Conservation (phyloP, 2,888 invertebrate genomes). For the Tachystola acroxantha region DNA sequence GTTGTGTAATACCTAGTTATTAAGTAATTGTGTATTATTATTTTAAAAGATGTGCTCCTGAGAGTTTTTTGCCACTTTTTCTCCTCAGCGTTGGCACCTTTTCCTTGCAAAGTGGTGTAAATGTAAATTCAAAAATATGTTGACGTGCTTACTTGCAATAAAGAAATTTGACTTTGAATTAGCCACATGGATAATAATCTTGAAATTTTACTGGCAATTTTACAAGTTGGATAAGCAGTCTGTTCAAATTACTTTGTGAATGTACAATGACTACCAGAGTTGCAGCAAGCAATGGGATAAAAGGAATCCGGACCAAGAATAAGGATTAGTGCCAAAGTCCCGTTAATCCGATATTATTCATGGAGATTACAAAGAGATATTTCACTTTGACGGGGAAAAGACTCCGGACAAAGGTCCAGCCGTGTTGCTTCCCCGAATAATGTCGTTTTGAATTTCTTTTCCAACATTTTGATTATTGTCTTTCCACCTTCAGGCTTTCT, state of each 20-base stretch:
- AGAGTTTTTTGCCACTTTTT: no score
- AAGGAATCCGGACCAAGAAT: slow-evolving; percentile 45
- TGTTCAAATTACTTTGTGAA: neutral
- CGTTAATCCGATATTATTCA: slow-evolving; percentile 63
- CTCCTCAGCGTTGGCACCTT: no score
- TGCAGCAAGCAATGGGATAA: slow-evolving; percentile 37
- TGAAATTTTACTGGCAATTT: no score
- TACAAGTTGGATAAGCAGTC: no score
- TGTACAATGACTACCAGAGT: slow-evolving; percentile 16
- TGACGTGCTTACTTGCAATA: no score
- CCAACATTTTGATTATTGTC: neutral
- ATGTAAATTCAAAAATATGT: no score
- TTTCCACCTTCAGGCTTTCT: neutral
- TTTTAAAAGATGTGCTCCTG: no score
- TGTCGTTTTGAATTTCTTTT: slow-evolving; percentile 1
- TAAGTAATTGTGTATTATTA: no score
- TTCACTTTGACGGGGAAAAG: slow-evolving; percentile 50
- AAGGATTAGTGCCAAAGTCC: slow-evolving; percentile 48
- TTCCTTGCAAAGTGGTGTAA: no score
- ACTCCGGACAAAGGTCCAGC: slow-evolving; percentile 3
- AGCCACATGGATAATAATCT: no score
- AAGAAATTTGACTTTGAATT: no score
- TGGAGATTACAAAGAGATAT: slow-evolving; percentile 58
- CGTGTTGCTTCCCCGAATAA: slow-evolving; percentile 1
- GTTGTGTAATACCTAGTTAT: no score